These are phyloP conservation scores for Orius insidiosus DNA, from an alignment of 1,140 invertebrate genomes.

Conservation along the genomic window DNA sequence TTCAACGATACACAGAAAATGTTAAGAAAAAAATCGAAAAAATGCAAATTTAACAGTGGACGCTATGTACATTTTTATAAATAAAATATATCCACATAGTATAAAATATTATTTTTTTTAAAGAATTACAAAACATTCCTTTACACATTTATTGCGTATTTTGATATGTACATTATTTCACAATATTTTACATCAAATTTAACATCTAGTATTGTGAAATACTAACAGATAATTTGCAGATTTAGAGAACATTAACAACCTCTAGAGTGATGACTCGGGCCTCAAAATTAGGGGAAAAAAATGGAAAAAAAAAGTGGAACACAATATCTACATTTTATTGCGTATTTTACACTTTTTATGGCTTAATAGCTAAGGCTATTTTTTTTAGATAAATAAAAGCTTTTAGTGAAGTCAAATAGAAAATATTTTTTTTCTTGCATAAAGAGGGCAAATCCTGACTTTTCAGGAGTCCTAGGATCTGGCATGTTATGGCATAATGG, in stretches of 20 bases:
- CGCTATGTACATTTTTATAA: conserved; percentile 7
- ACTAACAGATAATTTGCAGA: conserved; percentile 3
- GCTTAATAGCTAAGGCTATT: conserved; percentile 1
- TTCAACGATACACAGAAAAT: too few relatives aligned
- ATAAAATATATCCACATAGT: conserved; percentile 3
- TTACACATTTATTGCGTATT: neutral
- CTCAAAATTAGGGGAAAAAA: conserved; percentile 2
- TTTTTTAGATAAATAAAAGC: conserved; percentile 1
- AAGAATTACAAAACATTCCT: neutral
- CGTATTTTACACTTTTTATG: neutral
- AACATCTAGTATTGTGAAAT: conserved; percentile 4
- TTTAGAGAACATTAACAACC: conserved; percentile 3
- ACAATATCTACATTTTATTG: conserved; percentile 3
- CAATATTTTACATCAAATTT: conserved; percentile 5
- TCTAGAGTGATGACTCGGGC: neutral
- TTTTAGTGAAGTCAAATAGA: too few relatives aligned
- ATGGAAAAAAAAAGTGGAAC: conserved; percentile 1
- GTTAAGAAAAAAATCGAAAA: too few relatives aligned
- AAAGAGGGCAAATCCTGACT: too few relatives aligned
- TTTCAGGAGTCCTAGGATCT: too few relatives aligned
- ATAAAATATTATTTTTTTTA: neutral
- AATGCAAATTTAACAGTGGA: too few relatives aligned
- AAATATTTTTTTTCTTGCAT: too few relatives aligned
- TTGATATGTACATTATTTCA: conserved; percentile 12
- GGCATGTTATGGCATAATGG: too few relatives aligned